Conservation (phyloP, 2,113 vertebrate species). For the Otis tarda region DNA sequence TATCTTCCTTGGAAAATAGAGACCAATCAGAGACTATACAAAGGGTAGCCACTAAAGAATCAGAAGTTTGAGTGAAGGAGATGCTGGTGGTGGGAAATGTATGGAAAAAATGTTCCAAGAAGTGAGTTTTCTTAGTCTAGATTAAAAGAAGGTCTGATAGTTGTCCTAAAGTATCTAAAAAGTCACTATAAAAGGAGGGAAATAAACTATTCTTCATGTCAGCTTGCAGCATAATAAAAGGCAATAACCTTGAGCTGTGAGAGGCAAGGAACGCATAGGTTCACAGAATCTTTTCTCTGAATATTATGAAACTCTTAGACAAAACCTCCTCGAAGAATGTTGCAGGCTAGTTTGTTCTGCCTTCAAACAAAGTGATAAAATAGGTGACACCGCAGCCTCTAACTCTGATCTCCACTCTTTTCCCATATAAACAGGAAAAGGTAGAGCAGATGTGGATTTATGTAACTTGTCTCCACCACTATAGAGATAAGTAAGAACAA, state of each 20-base stretch:
- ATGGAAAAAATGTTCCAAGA: neutral
- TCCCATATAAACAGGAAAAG: neutral
- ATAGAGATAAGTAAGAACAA: neutral
- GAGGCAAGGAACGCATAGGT: fast-evolving
- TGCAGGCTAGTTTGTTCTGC: neutral
- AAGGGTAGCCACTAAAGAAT: neutral
- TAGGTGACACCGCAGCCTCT: neutral
- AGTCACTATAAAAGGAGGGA: neutral
- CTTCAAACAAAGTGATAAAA: neutral
- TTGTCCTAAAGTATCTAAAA: neutral
- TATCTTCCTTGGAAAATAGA: neutral
- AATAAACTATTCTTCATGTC: neutral
- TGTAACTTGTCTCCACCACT: neutral
- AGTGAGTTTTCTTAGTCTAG: neutral
- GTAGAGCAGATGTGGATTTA: neutral
- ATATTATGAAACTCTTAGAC: neutral
- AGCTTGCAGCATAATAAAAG: neutral
- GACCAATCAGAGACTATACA: fast-evolving
- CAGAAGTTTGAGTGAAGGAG: neutral
- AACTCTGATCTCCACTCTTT: neutral
- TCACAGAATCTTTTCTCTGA: neutral
- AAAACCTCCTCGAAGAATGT: neutral
- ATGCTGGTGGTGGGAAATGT: neutral
- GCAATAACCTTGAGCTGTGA: neutral
- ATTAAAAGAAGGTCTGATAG: neutral